Base-by-base conservation (phyloP, 2,113 vertebrate species). In the Tylochromis polylepis region DNA sequence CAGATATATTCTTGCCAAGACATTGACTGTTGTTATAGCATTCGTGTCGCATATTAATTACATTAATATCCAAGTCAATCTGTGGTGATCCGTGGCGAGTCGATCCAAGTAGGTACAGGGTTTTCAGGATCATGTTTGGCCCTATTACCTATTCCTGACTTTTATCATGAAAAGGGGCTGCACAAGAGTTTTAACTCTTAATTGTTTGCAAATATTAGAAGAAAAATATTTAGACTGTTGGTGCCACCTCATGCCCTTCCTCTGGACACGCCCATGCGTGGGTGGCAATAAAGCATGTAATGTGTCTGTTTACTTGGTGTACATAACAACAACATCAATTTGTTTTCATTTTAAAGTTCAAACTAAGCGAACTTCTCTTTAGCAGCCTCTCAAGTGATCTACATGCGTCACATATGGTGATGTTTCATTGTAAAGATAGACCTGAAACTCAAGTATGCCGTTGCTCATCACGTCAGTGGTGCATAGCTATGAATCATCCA, bases 401-500 rank as follows among this genome's bases (percentile, higher is more conserved):
- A 11, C 53, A 38, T 62, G 65, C 9, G 12, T 62, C 10, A 85
- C 43, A 27, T 51, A 82, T 51, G 78, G 67, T 58, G 79, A 20
- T 62, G 15, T 51, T 80, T 31, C 24, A 31, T 55, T 67, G 57
- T n/a, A 51, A 55, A 31, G 49, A 49, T 27, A 58, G 36, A 8
- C 77, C 36, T 84, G 36, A 85, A 34, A 56, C 34, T 81, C 18
- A 43, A 58, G 49, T 82, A 46, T 43, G 80, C 49, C 20, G 36
- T 83, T 75, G 14, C 22, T 3, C 27, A 55, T 62, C 9, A 53
- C 11, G 20, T 81, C 72, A 77, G 15, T 53, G 38, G 38, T 34
- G 10, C 72, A 79, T 58, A 58, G 9, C 24, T 27, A 29, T 93
- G 92, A 94, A 81, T 96, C 94, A 95, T 93, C 85, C 67, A 65